phyloP scores from a whole-genome alignment of 2,797 vertebrate genomes.

The Pangasius mekongensis region DNA sequence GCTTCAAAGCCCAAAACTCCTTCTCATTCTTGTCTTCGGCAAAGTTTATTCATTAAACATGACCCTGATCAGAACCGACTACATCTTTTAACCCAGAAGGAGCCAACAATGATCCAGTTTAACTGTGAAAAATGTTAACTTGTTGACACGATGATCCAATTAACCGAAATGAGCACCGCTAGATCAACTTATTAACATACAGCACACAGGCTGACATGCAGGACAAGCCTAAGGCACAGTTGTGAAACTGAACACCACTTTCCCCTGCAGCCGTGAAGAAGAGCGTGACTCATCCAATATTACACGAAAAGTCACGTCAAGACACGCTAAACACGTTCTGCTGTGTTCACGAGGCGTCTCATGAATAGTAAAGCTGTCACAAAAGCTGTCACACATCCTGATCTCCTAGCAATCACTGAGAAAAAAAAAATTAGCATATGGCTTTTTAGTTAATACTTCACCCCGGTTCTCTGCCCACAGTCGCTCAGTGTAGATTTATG shows the following conservation, averaged over 20 bases:
- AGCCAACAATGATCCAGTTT: background rate
- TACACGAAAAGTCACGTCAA: background rate
- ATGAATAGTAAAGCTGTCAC: background rate
- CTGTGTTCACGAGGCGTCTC: background rate
- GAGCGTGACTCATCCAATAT: background rate
- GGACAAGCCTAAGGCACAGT: too few relatives aligned
- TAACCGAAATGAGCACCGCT: background rate
- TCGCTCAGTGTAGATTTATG: slow-evolving; percentile 3
- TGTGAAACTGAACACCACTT: too few relatives aligned
- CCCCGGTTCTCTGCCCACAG: too few relatives aligned
- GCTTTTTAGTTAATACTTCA: background rate
- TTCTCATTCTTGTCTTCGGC: too few relatives aligned
- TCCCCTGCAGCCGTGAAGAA: background rate
- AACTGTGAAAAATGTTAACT: background rate
- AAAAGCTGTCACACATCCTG: background rate
- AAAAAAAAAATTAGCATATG: background rate
- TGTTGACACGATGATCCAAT: background rate
- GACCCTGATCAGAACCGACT: too few relatives aligned
- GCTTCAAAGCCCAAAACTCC: too few relatives aligned
- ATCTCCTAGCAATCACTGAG: background rate
- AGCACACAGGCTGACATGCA: background rate
- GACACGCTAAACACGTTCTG: background rate
- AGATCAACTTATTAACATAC: background rate
- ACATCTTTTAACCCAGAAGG: background rate
- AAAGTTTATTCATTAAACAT: too few relatives aligned